Evolutionary conservation across 2,113 vertebrate genomes (phyloP).

Genomic region (Esox niger): DNA sequence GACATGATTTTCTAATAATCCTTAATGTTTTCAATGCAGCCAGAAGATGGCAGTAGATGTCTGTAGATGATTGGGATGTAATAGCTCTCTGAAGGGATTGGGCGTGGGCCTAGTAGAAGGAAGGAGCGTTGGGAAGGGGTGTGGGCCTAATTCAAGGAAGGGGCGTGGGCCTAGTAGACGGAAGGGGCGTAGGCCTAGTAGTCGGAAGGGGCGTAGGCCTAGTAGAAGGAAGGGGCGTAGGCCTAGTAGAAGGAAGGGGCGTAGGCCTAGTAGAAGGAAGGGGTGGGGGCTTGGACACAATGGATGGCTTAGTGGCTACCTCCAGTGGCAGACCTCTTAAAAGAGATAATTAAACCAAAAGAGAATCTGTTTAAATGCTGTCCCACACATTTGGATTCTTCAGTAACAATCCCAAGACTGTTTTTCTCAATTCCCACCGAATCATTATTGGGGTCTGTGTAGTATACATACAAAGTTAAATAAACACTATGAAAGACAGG

Average conservation of each 20-base stretch:
- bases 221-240: background rate
- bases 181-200: background rate
- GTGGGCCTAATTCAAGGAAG: background rate
- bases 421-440: too few relatives aligned
- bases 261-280: background rate
- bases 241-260: background rate
- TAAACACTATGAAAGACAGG: background rate
- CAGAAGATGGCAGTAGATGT: constrained; percentile 16
- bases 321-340: too few relatives aligned
- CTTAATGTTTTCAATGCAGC: background rate
- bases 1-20: too few relatives aligned
- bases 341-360: too few relatives aligned
- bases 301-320: too few relatives aligned
- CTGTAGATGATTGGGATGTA: background rate
- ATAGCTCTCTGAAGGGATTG: background rate
- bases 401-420: background rate
- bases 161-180: background rate
- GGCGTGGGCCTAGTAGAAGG: background rate
- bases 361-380: too few relatives aligned
- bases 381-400: background rate
- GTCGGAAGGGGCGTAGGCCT: background rate
- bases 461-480: background rate
- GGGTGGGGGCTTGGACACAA: too few relatives aligned
- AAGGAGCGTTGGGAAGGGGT: background rate
- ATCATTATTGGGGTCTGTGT: background rate